Evolutionary conservation across 2,113 vertebrate species (phyloP).

Genomic region (Chlamydotis undulata): DNA sequence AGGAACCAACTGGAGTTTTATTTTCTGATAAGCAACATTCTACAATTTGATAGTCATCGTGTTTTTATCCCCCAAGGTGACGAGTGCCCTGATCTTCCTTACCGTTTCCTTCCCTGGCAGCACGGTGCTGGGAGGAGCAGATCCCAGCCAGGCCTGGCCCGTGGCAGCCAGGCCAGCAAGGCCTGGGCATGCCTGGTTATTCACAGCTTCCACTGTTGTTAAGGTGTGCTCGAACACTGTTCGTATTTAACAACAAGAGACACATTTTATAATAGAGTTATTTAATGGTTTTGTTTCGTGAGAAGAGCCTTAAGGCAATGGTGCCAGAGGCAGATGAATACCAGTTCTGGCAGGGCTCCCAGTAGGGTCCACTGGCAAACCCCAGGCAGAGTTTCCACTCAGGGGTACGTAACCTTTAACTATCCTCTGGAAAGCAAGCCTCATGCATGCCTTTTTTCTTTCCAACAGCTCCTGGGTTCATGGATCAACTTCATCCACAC

Average conservation of each 20-base stretch:
- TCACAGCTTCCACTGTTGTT: accelerated
- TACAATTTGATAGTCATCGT: accelerated
- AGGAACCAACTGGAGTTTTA: neutral
- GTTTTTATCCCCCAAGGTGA: accelerated
- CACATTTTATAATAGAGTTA: accelerated
- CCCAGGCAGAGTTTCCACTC: accelerated
- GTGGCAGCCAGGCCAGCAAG: accelerated
- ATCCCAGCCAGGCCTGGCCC: no score
- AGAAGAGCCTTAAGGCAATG: neutral
- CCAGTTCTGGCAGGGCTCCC: accelerated
- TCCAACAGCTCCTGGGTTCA: neutral
- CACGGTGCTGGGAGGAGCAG: accelerated
- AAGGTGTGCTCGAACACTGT: accelerated
- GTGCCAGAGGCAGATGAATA: neutral
- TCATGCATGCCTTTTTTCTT: neutral
- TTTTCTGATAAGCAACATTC: neutral
- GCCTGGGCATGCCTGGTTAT: neutral
- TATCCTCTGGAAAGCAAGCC: neutral
- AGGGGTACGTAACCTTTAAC: accelerated
- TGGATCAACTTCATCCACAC: neutral
- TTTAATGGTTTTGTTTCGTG: accelerated
- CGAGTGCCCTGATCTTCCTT: accelerated
- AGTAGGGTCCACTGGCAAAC: accelerated
- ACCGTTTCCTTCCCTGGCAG: neutral
- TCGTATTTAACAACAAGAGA: neutral